Percentiles rank a stretch among this genome's conserved stretches.
Conservation (phyloP, 37 sponge, comb jelly and placozoan species). For the Ephydatia muelleri region DNA sequence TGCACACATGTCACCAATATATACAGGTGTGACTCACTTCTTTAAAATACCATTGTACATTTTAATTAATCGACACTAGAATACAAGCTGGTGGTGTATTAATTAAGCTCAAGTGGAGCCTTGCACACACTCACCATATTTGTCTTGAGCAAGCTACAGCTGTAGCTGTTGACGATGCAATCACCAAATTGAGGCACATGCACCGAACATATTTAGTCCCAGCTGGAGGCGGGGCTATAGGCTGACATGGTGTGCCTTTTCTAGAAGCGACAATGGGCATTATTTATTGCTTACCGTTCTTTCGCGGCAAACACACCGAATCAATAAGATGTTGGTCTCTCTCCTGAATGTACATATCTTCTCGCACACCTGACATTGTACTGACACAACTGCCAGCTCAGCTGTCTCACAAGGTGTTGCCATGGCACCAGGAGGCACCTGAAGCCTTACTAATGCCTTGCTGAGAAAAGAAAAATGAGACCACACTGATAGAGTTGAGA, state of each 20-base stretch:
- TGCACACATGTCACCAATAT: too few relatives aligned
- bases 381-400: not conserved
- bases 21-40: too few relatives aligned
- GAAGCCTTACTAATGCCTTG: not conserved
- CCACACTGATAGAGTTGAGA: too few relatives aligned
- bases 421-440: not conserved
- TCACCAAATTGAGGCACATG: slow-evolving; percentile 89
- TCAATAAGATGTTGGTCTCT: not conserved
- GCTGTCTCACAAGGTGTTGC: not conserved
- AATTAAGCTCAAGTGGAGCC: too few relatives aligned
- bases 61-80: too few relatives aligned
- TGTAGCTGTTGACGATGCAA: slow-evolving; percentile 73
- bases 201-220: slow-evolving; percentile 95
- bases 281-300: not conserved
- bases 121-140: slow-evolving; percentile 79
- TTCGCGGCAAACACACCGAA: too few relatives aligned
- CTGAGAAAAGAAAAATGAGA: not conserved
- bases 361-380: not conserved
- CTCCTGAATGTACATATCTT: not conserved
- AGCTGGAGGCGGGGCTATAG: slow-evolving; percentile 82
- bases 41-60: too few relatives aligned
- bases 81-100: too few relatives aligned
- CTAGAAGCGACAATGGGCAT: too few relatives aligned
- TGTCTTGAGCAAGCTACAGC: slow-evolving; percentile 84
- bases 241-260: too few relatives aligned